A percentile compares a stretch with the other conserved stretches of the same genome.
Evolutionary conservation across 1,140 invertebrate species (phyloP).

Genomic region (Propsilocerus akamusi): DNA sequence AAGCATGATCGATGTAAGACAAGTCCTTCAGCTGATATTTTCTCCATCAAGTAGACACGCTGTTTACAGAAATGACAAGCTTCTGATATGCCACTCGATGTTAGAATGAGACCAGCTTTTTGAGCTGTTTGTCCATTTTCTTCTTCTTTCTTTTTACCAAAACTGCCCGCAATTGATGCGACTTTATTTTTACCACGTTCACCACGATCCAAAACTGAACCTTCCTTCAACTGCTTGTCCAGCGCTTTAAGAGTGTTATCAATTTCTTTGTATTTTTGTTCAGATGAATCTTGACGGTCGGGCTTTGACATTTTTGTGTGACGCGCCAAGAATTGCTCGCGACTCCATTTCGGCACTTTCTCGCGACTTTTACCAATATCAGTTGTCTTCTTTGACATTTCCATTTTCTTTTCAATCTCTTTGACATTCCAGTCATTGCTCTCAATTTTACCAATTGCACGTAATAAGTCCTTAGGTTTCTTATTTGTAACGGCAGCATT

Average conservation of each 20-base stretch:
- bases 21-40: conserved; percentile 64
- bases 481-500: conserved; percentile 35
- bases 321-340: conserved; percentile 66
- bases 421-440: conserved; percentile 84
- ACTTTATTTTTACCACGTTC: conserved; percentile 63
- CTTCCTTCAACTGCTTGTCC: conserved; percentile 64
- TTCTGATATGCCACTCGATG: conserved; percentile 47
- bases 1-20: conserved; percentile 78
- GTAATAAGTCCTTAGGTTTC: conserved; percentile 68
- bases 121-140: conserved; percentile 26
- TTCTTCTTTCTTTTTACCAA: conserved; percentile 44
- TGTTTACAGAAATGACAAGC: conserved; percentile 75
- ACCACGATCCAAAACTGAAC: conserved; percentile 43
- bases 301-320: conserved; percentile 56
- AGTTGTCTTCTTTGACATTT: conserved; percentile 45
- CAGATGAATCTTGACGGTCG: conserved; percentile 31
- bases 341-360: conserved; percentile 78
- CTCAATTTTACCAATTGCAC: conserved; percentile 79
- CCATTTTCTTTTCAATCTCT: conserved; percentile 77
- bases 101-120: conserved; percentile 35
- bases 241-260: conserved; percentile 63
- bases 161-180: conserved; percentile 67
- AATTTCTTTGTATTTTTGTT: conserved; percentile 45
- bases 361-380: conserved; percentile 49
- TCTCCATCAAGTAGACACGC: conserved; percentile 75